Percentiles rank a stretch among this genome's conserved stretches.
Evolutionary conservation across 2,888 invertebrate species (phyloP).

Genomic region (Oligia strigilis): DNA sequence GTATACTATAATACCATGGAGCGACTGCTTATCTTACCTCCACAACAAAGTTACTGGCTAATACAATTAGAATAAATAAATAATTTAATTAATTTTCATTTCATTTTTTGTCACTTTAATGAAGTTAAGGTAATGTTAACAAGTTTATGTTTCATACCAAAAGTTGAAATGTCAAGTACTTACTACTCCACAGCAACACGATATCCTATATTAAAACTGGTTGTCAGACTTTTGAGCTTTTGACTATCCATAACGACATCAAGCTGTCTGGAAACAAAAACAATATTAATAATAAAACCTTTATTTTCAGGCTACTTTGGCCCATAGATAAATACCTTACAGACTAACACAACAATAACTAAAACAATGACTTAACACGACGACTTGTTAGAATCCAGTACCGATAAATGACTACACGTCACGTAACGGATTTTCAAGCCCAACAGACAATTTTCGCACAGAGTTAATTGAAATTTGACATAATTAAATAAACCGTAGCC

Average conservation of each 20-base stretch:
- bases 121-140: too few species aligned
- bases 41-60: neutral
- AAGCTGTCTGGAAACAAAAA: neutral
- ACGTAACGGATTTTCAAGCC: neutral
- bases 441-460: conserved; percentile 6
- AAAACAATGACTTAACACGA: neutral
- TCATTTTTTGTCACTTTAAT: too few species aligned
- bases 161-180: too few species aligned
- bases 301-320: too few species aligned
- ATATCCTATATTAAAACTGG: neutral
- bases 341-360: too few species aligned
- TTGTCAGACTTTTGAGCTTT: neutral
- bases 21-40: neutral
- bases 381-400: neutral
- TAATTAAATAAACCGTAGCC: conserved; percentile 38
- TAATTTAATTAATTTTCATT: too few species aligned
- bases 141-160: too few species aligned
- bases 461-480: conserved; percentile 47
- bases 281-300: too few species aligned
- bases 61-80: neutral
- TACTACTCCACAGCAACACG: neutral
- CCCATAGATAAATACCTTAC: too few species aligned
- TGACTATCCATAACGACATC: neutral
- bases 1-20: neutral
- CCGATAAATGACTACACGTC: too few species aligned